These are phyloP conservation scores for Parazoanthus atlanticus DNA, from an alignment of 92 coral and sea anemone species.

Conservation along the genomic window DNA sequence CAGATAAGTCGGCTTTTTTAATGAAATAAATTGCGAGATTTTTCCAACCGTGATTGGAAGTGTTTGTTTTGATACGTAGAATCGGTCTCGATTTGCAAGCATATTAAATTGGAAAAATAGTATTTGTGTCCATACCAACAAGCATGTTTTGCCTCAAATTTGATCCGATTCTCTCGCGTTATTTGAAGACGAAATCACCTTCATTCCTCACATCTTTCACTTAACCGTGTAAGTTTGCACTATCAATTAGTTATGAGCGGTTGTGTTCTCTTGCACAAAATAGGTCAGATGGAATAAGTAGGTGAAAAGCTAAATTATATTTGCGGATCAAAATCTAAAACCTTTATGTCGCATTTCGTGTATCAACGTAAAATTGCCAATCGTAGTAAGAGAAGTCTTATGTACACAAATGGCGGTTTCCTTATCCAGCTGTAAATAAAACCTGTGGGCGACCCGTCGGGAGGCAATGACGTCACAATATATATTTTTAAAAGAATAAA, in stretches of 20 bases:
- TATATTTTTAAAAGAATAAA: not conserved
- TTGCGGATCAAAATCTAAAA: slow-evolving; percentile 14
- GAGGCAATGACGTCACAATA: slow-evolving; percentile 15
- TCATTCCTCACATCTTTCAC: slow-evolving; percentile 23
- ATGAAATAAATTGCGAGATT: not conserved
- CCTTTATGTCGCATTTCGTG: slow-evolving; percentile 18
- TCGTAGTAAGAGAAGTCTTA: slow-evolving; percentile 1
- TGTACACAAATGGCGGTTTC: slow-evolving; percentile 28
- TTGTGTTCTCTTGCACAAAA: slow-evolving; percentile 7
- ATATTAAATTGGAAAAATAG: slow-evolving; percentile 13
- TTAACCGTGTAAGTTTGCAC: not conserved
- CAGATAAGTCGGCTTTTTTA: slow-evolving; percentile 14
- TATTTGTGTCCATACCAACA: slow-evolving; percentile 1
- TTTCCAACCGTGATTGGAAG: slow-evolving; percentile 18
- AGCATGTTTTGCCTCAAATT: not conserved
- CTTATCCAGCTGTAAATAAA: not conserved
- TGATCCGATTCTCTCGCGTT: not conserved
- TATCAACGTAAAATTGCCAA: slow-evolving; percentile 9
- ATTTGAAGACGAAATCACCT: slow-evolving; percentile 6
- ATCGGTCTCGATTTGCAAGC: slow-evolving; percentile 17
- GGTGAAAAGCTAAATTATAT: slow-evolving; percentile 3
- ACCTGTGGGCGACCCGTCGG: not conserved
- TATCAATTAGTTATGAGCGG: slow-evolving; percentile 28
- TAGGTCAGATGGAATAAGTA: not conserved
- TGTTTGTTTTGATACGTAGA: slow-evolving; percentile 7